phyloP scores from a whole-genome alignment of 2,113 vertebrate genomes.

The Peromyscus maniculatus region DNA sequence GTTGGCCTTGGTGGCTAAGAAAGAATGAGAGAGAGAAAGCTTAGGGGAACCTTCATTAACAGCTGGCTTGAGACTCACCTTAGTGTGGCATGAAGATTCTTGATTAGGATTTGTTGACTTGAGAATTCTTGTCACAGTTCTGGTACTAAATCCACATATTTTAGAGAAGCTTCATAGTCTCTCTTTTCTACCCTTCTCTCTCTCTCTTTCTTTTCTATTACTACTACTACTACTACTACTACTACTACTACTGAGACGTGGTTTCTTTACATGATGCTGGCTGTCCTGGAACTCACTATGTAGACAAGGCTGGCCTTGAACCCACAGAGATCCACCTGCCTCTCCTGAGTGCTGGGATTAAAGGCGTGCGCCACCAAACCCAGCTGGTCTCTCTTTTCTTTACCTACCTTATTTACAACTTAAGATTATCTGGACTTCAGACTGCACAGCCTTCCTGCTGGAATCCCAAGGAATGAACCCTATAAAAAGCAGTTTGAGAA shows the following conservation, averaged over 20 bases:
- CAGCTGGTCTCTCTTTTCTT: slow-evolving; percentile 29
- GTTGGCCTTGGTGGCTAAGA: slow-evolving; percentile 12
- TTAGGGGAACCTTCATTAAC: background rate
- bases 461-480: background rate
- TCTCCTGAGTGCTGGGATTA: background rate
- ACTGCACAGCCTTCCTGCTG: background rate
- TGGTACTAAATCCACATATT: background rate
- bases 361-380: background rate
- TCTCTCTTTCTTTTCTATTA: background rate
- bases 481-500: slow-evolving; percentile 29
- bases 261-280: background rate
- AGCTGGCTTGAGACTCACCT: slow-evolving; percentile 2
- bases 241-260: background rate
- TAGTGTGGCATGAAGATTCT: slow-evolving; percentile 1
- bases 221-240: background rate
- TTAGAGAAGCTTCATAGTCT: slow-evolving; percentile 26
- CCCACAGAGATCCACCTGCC: background rate
- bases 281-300: background rate
- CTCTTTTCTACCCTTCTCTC: too few species aligned
- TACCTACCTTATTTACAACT: background rate
- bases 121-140: background rate
- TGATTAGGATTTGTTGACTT: background rate
- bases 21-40: background rate
- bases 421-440: background rate
- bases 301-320: too few species aligned